A percentile compares a stretch with the other conserved stretches of the same genome.
Evolutionary conservation across 2,888 invertebrate genomes (phyloP).

Genomic region (Agrotis puta): DNA sequence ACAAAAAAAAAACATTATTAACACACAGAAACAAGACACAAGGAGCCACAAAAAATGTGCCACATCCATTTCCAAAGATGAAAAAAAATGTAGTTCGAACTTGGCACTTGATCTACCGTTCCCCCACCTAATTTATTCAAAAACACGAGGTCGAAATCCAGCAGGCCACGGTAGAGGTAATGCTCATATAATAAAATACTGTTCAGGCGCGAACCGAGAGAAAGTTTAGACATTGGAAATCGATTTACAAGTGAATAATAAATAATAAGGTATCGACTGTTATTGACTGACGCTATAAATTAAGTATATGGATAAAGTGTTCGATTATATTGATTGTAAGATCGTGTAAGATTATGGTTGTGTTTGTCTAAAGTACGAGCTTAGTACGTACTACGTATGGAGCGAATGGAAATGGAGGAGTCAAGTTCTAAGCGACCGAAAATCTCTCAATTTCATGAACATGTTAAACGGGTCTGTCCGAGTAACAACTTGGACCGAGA

Average conservation of each 20-base stretch:
- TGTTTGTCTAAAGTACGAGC: background rate
- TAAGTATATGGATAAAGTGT: slow-evolving; percentile 53
- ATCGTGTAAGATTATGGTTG: slow-evolving; percentile 43
- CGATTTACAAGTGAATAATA: slow-evolving; percentile 63
- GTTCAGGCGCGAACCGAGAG: slow-evolving; percentile 67
- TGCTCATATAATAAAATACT: slow-evolving; percentile 70
- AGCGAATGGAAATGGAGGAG: too few species aligned
- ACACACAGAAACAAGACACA: background rate
- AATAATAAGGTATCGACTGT: slow-evolving; percentile 58
- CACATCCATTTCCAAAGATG: too few species aligned
- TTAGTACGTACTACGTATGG: too few species aligned
- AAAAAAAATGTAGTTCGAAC: background rate
- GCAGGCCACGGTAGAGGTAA: slow-evolving; percentile 72
- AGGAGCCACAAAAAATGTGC: background rate
- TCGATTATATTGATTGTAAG: slow-evolving; percentile 59
- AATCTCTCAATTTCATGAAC: too few species aligned
- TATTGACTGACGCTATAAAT: slow-evolving; percentile 57
- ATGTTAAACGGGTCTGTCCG: too few species aligned
- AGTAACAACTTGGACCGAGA: too few species aligned
- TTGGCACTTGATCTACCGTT: slow-evolving; percentile 26
- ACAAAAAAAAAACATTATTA: slow-evolving; percentile 37
- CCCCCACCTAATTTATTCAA: slow-evolving; percentile 71
- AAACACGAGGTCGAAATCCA: slow-evolving; percentile 72
- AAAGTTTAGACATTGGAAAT: slow-evolving; percentile 70
- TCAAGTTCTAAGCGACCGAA: too few species aligned